Conservation (phyloP, 2,113 vertebrate genomes). For the Sciurus niger region DNA sequence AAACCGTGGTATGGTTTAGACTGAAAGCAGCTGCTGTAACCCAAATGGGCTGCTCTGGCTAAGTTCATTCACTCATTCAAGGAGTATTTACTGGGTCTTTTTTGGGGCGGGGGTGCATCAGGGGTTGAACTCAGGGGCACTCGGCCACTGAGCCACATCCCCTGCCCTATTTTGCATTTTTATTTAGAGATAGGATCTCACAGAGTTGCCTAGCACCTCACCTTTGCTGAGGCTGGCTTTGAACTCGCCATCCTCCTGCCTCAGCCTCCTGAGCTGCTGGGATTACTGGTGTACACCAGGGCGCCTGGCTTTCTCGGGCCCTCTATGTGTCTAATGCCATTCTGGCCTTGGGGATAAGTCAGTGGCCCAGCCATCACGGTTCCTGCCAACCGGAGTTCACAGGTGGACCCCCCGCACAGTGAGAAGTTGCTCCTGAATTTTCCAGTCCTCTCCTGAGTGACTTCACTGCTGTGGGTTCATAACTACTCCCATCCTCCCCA, state of each 20-base stretch:
- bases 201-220: too few relatives aligned
- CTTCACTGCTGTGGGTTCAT: background rate
- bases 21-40: background rate
- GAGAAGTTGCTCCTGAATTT: rapidly evolving
- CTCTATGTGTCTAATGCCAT: background rate
- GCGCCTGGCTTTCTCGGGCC: background rate
- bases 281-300: too few relatives aligned
- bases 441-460: background rate
- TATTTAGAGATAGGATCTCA: too few relatives aligned
- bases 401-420: rapidly evolving
- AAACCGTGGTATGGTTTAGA: background rate
- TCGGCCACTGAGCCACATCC: too few relatives aligned
- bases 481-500: background rate
- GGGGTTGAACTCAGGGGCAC: too few relatives aligned
- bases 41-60: background rate
- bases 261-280: too few relatives aligned
- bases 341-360: rapidly evolving
- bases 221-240: too few relatives aligned
- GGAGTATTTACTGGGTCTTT: rapidly evolving
- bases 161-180: too few relatives aligned
- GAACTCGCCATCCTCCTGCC: too few relatives aligned
- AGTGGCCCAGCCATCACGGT: background rate
- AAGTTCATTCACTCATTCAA: background rate
- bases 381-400: background rate
- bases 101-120: too few relatives aligned